Evolutionary conservation across 2,888 invertebrate species (phyloP).

Genomic region (Bimastos eiseni): DNA sequence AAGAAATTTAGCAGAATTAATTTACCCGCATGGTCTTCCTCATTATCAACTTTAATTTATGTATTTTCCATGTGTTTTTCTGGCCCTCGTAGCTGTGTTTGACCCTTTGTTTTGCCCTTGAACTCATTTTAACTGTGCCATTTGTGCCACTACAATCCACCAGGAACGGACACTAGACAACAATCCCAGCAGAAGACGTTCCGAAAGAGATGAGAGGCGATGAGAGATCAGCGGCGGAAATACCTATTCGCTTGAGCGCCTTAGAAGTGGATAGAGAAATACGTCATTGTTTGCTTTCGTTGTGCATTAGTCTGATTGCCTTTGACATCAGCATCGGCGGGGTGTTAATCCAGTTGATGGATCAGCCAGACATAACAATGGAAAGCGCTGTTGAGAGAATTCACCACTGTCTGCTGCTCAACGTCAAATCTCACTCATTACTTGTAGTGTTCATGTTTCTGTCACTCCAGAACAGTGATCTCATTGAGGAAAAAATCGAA

Average conservation of each 20-base stretch:
- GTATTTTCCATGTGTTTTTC: too few species aligned
- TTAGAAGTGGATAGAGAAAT: too few species aligned
- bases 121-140: too few species aligned
- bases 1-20: too few species aligned
- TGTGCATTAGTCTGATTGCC: background rate
- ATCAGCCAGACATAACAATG: background rate
- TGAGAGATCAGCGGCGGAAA: background rate
- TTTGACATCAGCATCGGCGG: background rate
- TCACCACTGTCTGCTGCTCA: background rate
- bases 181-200: background rate
- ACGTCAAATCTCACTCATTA: background rate
- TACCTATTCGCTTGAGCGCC: background rate
- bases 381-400: background rate
- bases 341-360: background rate
- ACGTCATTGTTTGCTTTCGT: background rate
- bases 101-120: too few species aligned
- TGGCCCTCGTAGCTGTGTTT: too few species aligned
- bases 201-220: background rate
- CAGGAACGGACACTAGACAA: background rate
- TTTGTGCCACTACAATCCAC: too few species aligned
- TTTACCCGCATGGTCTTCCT: too few species aligned
- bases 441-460: background rate
- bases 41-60: too few species aligned
- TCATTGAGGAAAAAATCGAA: background rate
- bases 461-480: background rate